Conservation (phyloP, 2,113 vertebrate species). For the Cyphomyrus plagiostoma region DNA sequence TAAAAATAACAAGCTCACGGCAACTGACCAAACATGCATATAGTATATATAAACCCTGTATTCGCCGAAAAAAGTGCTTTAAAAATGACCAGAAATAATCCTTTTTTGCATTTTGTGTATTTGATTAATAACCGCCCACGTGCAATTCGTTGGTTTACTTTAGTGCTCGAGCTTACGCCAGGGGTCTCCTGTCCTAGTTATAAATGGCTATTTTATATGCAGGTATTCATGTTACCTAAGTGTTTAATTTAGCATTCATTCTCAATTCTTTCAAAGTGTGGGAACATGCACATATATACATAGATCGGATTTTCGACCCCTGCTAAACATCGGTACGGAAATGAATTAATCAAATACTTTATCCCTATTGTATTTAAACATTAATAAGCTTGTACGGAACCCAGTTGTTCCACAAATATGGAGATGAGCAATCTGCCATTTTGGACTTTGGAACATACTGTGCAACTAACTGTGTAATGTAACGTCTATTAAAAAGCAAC, state of each 20-base stretch:
- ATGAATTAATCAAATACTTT: not conserved
- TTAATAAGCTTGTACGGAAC: not conserved
- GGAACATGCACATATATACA: not conserved
- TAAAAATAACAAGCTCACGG: not conserved
- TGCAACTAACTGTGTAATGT: not conserved
- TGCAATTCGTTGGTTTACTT: not conserved
- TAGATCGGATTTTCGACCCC: not conserved
- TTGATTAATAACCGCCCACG: not conserved
- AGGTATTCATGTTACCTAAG: not conserved
- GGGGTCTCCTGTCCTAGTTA: not conserved
- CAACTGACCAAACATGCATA: not conserved
- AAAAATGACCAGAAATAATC: not conserved
- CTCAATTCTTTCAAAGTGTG: not conserved
- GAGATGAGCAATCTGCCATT: not conserved
- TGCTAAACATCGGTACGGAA: not conserved
- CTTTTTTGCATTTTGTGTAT: not conserved
- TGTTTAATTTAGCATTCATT: not conserved
- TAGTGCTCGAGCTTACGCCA: not conserved
- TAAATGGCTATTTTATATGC: not conserved
- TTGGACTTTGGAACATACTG: conserved; percentile 24
- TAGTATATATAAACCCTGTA: not conserved
- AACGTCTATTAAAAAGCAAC: not conserved
- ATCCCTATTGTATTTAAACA: not conserved
- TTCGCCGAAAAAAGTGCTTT: not conserved
- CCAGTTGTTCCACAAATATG: not conserved